Base-by-base conservation (phyloP, 2,888 invertebrate species). In the Bombylius major region DNA sequence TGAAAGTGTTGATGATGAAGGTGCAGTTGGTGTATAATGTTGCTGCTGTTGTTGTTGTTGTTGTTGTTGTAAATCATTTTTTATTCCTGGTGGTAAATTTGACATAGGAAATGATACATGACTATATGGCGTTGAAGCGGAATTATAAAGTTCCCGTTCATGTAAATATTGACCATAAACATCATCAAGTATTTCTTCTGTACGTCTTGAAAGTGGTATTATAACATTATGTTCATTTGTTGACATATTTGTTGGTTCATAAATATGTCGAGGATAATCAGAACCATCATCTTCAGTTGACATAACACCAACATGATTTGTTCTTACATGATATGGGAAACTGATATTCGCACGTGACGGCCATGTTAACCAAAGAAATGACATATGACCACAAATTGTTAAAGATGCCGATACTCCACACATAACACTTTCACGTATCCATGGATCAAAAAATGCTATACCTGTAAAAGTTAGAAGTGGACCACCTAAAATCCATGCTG, bases 311-410 rank as follows among this genome's bases (percentile, higher is more conserved):
- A 86, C 84, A 75, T 92, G 91, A 1, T 87, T 86, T 0, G 92
- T 92, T 54, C 90, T 76, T 36, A 93, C 90, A 69, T 94, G 93
- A 70, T 89, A 94, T 0, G 94, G 94, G 66, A 94, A 93, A 68
- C 90, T 90, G 66, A 84, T 86, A 69, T 93, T 93, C 0, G 89
- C 89, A 58, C 87, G 84, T 3, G 87, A 85, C 4, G 94, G 94
- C 67, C 90, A 76, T 0, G 92, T 92, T 56, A 93, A 69, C 57
- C 87, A 72, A 76, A 87, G 69, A 69, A 88, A 88, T 68, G 83
- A 79, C 5, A 82, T 68, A 65, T 86, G 86, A 3, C 87, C 88
- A 56, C 79, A 72, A 54, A 85, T 79, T 3, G 82, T 77, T 14
- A 87, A 81, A 54, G 80, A 77, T 14, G 83, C 78, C 4, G 84